Conservation (phyloP, 2,113 vertebrate genomes). For the Oryzias melastigma region DNA sequence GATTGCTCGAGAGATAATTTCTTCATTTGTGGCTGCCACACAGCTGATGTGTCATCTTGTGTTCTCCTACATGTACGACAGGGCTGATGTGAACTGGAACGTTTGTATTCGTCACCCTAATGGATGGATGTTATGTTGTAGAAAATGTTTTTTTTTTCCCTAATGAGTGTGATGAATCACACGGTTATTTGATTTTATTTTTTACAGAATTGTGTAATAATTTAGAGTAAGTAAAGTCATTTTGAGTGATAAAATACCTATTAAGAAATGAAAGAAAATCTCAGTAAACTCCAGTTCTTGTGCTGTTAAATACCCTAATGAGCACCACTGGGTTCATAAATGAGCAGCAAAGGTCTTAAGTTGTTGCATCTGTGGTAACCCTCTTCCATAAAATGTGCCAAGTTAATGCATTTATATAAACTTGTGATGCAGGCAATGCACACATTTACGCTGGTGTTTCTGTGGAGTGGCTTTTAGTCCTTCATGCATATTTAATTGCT, state of each 20-base stretch:
- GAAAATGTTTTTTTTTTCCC: not conserved
- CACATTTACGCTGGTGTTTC: conserved; percentile 7
- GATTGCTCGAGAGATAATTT: conserved; percentile 30
- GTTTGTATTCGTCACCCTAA: not conserved
- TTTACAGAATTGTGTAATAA: no score
- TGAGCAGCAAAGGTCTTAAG: conserved; percentile 12
- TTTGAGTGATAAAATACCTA: conserved; percentile 40
- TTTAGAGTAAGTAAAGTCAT: conserved; percentile 28
- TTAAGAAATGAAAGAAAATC: conserved; percentile 45
- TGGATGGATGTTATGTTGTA: conserved; percentile 1
- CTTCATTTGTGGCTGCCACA: conserved; percentile 17
- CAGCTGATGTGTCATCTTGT: conserved; percentile 29
- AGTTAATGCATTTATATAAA: conserved; percentile 11
- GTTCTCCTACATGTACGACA: conserved; percentile 4
- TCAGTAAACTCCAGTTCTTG: conserved; percentile 13
- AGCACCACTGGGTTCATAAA: conserved; percentile 31
- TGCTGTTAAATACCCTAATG: conserved; percentile 15
- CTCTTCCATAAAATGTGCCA: conserved; percentile 19
- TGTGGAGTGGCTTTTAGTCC: conserved; percentile 8
- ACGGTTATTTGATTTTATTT: no score
- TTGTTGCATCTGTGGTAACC: conserved; percentile 26
- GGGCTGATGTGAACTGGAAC: not conserved
- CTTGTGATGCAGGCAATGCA: not conserved
- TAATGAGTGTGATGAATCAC: not conserved
- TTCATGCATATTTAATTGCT: conserved; percentile 14